phyloP scores from a whole-genome alignment of 2,797 vertebrate species.

The Gadopsis bispinosus region DNA sequence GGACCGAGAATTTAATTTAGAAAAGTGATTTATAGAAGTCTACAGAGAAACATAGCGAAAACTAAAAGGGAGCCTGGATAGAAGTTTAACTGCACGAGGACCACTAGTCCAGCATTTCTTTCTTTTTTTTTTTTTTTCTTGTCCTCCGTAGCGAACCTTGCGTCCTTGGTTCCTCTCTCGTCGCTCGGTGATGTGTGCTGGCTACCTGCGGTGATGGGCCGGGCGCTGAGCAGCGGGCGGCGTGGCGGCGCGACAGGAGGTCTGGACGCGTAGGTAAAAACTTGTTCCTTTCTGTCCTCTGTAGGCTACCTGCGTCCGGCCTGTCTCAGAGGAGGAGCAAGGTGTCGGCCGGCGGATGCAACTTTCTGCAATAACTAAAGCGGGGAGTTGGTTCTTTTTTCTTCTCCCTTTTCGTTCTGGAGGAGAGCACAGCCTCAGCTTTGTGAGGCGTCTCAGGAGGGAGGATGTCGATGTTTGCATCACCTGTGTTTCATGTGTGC shows the following conservation, averaged over 20 bases:
- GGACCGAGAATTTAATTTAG: background rate
- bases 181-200: conserved; percentile 18
- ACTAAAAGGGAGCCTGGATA: conserved; percentile 3
- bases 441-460: background rate
- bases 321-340: background rate
- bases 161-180: too few relatives aligned
- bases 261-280: conserved; percentile 64
- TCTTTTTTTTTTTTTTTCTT: background rate
- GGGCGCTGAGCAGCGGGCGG: conserved; percentile 58
- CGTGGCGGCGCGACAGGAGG: conserved; percentile 55
- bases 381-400: background rate
- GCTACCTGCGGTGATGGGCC: conserved; percentile 59
- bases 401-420: background rate
- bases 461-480: background rate
- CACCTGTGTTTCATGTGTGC: too few relatives aligned
- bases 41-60: background rate
- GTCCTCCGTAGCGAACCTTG: background rate
- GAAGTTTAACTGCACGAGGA: background rate
- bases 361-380: background rate
- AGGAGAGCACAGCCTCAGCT: conserved; percentile 15
- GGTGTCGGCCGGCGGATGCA: background rate
- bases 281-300: background rate
- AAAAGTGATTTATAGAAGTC: background rate
- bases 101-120: background rate
- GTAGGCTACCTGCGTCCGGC: background rate